Conservation (phyloP, 1,140 invertebrate species). For the Drosophila yakuba region DNA sequence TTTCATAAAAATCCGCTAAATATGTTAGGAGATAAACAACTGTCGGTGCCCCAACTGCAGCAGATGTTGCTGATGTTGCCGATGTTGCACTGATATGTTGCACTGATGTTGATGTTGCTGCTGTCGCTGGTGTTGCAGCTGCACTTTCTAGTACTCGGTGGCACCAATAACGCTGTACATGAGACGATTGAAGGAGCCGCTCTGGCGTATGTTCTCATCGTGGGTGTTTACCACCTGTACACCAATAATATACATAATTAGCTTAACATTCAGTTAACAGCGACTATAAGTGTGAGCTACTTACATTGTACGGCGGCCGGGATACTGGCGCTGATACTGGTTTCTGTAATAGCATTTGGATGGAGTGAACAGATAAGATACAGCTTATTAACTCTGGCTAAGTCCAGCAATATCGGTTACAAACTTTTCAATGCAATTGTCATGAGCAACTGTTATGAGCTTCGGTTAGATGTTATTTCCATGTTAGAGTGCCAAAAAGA, state of each 20-base stretch:
- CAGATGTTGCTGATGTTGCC: slow-evolving; percentile 36
- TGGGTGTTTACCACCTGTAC: slow-evolving; percentile 84
- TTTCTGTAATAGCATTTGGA: slow-evolving; percentile 61
- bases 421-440: slow-evolving; percentile 38
- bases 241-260: not conserved
- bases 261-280: not conserved
- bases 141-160: slow-evolving; percentile 88
- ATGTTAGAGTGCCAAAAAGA: slow-evolving; percentile 59
- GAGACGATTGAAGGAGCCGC: slow-evolving; percentile 95
- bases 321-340: slow-evolving; percentile 83
- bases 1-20: slow-evolving; percentile 82
- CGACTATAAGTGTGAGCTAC: slow-evolving; percentile 13
- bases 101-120: slow-evolving; percentile 32
- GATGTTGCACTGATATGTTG: not conserved
- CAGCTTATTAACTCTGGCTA: slow-evolving; percentile 17
- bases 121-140: slow-evolving; percentile 45
- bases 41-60: slow-evolving; percentile 36
- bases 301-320: slow-evolving; percentile 84
- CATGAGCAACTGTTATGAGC: slow-evolving; percentile 57
- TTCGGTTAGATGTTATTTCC: slow-evolving; percentile 55
- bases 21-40: slow-evolving; percentile 70
- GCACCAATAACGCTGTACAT: slow-evolving; percentile 95
- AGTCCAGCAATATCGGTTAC: slow-evolving; percentile 24
- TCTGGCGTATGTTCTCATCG: slow-evolving; percentile 94
- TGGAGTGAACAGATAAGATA: slow-evolving; percentile 22